Conservation (phyloP, 2,797 vertebrate genomes). For the Rhinichthys osculus region DNA sequence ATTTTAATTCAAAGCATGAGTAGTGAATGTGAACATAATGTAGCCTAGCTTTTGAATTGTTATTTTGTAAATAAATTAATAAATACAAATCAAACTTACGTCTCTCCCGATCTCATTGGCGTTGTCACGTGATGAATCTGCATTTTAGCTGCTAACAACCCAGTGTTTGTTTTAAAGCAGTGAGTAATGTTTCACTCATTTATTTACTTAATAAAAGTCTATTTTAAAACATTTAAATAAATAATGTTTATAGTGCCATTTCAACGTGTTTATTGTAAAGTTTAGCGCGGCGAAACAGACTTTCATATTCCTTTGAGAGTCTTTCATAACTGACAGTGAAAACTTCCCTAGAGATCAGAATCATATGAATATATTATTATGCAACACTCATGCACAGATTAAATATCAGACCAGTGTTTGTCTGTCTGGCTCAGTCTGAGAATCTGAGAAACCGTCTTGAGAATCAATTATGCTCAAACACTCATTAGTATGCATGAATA, state of each 20-base stretch:
- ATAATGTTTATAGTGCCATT: neutral
- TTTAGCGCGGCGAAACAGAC: too few relatives aligned
- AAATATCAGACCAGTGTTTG: neutral
- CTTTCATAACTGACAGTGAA: neutral
- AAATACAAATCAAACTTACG: neutral
- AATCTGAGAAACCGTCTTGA: neutral
- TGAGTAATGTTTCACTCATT: neutral
- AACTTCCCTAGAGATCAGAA: neutral
- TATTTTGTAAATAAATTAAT: neutral
- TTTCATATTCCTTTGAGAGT: neutral
- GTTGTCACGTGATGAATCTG: neutral
- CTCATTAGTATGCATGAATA: too few relatives aligned
- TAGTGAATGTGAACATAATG: neutral
- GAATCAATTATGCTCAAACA: neutral
- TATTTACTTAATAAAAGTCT: neutral
- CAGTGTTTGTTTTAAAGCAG: neutral
- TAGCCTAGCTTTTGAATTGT: rapidly evolving
- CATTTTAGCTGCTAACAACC: neutral
- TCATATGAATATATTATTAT: neutral
- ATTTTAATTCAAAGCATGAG: neutral
- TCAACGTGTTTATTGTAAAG: neutral
- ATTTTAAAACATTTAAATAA: neutral
- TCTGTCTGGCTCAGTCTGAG: neutral
- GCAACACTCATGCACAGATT: neutral
- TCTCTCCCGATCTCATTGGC: neutral